Evolutionary conservation across 2,888 invertebrate species (phyloP).

Genomic region (Chromoteleia sp.): DNA sequence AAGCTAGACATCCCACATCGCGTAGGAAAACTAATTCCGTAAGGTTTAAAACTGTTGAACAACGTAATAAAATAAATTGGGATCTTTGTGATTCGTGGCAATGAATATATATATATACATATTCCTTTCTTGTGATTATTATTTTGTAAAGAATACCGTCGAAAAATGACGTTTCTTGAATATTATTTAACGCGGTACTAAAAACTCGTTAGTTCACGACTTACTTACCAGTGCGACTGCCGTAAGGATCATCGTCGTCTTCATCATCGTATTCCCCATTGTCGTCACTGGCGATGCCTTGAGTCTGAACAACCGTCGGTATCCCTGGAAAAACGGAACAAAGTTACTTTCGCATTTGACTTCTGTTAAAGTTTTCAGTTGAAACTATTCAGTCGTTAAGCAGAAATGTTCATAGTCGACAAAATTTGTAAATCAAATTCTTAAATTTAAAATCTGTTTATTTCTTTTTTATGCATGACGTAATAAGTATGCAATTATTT

Average conservation of each 20-base stretch:
- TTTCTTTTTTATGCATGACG: too few species aligned
- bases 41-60: too few species aligned
- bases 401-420: too few species aligned
- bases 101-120: too few species aligned
- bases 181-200: slow-evolving; percentile 5
- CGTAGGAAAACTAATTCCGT: too few species aligned
- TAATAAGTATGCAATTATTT: too few species aligned
- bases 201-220: slow-evolving; percentile 46
- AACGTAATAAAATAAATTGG: too few species aligned
- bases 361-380: too few species aligned
- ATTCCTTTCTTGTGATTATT: not conserved
- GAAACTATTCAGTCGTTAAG: too few species aligned
- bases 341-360: not conserved
- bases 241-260: slow-evolving; percentile 86
- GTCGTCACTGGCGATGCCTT: slow-evolving; percentile 85
- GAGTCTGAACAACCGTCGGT: slow-evolving; percentile 90
- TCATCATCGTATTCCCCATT: slow-evolving; percentile 84
- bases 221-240: slow-evolving; percentile 91
- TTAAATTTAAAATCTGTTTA: too few species aligned
- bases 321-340: slow-evolving; percentile 87
- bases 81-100: not conserved
- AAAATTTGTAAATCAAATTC: too few species aligned
- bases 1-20: slow-evolving; percentile 9
- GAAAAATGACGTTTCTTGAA: slow-evolving; percentile 12
- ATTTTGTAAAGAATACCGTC: too few species aligned